A percentile compares a stretch with the other conserved stretches of the same genome.
These are phyloP conservation scores for Mormyrus proboscirostris DNA, from an alignment of 2,797 vertebrate genomes.

Conservation along the genomic window DNA sequence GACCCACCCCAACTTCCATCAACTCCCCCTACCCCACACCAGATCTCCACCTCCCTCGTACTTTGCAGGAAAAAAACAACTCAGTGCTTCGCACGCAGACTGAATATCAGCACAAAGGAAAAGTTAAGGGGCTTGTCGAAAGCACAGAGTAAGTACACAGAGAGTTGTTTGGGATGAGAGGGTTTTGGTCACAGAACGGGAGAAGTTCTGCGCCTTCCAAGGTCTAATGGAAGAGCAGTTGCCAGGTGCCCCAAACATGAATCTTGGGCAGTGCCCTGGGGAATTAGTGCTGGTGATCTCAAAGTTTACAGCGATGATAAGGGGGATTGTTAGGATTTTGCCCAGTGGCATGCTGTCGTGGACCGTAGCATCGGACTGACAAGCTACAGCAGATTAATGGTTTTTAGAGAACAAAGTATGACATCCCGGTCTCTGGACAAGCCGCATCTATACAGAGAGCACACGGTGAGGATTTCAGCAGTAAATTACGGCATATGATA, in stretches of 20 bases:
- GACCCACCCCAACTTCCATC: slow-evolving; percentile 29
- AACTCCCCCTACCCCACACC: neutral
- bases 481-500: neutral
- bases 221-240: slow-evolving; percentile 54
- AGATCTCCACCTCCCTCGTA: neutral
- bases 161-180: slow-evolving; percentile 57
- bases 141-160: slow-evolving; percentile 48
- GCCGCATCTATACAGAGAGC: neutral
- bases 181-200: slow-evolving; percentile 53
- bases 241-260: slow-evolving; percentile 69
- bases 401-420: neutral
- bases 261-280: slow-evolving; percentile 56
- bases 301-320: slow-evolving; percentile 40
- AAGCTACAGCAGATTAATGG: slow-evolving; percentile 29
- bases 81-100: slow-evolving; percentile 51
- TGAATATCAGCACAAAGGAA: slow-evolving; percentile 50
- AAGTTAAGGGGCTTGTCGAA: slow-evolving; percentile 54
- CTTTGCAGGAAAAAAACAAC: slow-evolving; percentile 31
- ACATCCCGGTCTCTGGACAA: neutral
- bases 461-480: neutral
- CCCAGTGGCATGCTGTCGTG: slow-evolving; percentile 25
- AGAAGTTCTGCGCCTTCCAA: slow-evolving; percentile 48
- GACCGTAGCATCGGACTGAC: slow-evolving; percentile 15
- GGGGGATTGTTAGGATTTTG: slow-evolving; percentile 30
- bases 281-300: slow-evolving; percentile 43